Base-by-base conservation (phyloP, 2,113 vertebrate genomes). In the Malurus elegans region DNA sequence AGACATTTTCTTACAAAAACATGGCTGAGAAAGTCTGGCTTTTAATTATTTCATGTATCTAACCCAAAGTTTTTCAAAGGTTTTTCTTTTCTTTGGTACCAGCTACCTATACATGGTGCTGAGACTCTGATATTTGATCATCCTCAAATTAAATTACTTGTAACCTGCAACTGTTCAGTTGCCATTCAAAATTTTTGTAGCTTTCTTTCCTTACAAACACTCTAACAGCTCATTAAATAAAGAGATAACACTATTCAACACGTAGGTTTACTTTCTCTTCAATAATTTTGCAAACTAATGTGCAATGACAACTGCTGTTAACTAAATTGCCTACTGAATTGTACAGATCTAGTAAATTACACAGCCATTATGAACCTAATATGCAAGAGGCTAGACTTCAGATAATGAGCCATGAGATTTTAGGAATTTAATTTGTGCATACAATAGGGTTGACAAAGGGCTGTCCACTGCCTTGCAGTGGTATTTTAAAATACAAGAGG, bases 301-400 rank as follows among this genome's bases (percentile, higher is more conserved):
- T 81, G 44, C 58, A 78, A 89, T 66, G 74, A 97, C 74, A 83
- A 83, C 62, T 79, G n/a, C 61, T 91, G 14, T 90, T 96, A 90
- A 85, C 61, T 61, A 62, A 91, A 86, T 79, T 90, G 69, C 71
- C 34, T 79, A 74, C 44, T 80, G 64, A 97, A 94, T 96, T 83
- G 64, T 71, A 82, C 64, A 95, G 95, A 92, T 95, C 71, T 91
- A 94, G 74, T 85, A 89, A 97, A 96, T 96, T 88, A 84, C 79
- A 92, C 9, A 74, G 51, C 57, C 84, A 91, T 72, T 75, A 83
- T 83, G 92, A 96, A 96, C 66, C 53, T 81, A 93, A 73, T 97
- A 94, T 82, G 86, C 72, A 92, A 88, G 58, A 94, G n/a, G 34
- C 89, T 95, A 85, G 56, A 88, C 87, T 93, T 96, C 78, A 86